Conservation (phyloP, 2,113 vertebrate species). For the Aplodontia rufa region DNA sequence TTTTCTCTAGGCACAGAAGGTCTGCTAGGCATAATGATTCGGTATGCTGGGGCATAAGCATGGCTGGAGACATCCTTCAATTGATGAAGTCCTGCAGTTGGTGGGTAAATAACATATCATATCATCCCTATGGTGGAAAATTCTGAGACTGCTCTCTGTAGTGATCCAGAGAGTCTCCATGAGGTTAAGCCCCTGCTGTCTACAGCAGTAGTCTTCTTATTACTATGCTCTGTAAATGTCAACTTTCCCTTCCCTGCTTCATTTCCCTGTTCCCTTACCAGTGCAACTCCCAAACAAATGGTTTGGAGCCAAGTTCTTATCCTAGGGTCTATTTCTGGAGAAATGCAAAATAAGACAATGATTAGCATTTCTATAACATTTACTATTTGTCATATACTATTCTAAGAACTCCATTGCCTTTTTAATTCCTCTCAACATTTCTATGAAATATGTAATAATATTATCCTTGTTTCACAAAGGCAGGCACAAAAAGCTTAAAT, state of each 20-base stretch:
- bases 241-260: neutral
- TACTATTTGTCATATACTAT: neutral
- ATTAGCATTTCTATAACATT: neutral
- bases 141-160: neutral
- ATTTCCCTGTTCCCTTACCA: neutral
- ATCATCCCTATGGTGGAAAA: neutral
- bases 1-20: constrained; percentile 22
- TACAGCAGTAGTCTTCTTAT: neutral
- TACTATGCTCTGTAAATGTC: neutral
- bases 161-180: neutral
- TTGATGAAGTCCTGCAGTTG: neutral
- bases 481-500: neutral
- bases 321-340: neutral
- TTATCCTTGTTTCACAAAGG: neutral
- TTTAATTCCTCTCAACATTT: neutral
- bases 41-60: neutral
- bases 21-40: neutral
- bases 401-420: neutral
- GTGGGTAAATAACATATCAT: neutral
- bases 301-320: neutral
- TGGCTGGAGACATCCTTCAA: neutral
- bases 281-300: neutral
- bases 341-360: neutral
- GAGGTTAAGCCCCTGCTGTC: neutral
- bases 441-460: neutral